Base-by-base conservation (phyloP, 1,140 invertebrate genomes). In the Nylanderia fulva region DNA sequence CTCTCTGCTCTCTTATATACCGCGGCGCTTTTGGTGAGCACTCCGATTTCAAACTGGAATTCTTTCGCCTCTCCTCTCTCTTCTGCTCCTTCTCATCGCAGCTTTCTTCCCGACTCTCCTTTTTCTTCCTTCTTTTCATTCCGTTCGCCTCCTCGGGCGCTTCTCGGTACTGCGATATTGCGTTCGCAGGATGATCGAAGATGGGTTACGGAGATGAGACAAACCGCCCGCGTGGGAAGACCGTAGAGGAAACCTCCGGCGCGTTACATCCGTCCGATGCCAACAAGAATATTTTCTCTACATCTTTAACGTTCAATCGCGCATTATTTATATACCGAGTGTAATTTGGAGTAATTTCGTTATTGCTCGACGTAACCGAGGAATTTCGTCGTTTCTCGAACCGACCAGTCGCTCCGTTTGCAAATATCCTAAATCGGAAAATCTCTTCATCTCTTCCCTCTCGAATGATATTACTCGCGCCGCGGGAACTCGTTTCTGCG, bases 21-120 rank as follows among this genome's bases (percentile, higher is more conserved):
- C 83, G 90, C 91, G 91, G 91, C 68, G 90, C 90, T 91, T 91
- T 91, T 91, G 85, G 88, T 90, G 86, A 76, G 75, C 85, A 89
- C 85, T 90, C 89, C 84, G 82, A 86, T 91, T 90, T 88, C 84
- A 85, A 84, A 77, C 90, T 86, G 80, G 77, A 85, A 89, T 90
- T 90, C 85, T 80, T 85, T 85, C 74, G 33, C 36, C 54, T 82
- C 63, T 75, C 54, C 74, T 82, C 52, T 52, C 36, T 48, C 42
- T 48, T 18, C 42, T 42, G 42, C 52, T 84, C 60, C 72, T 68
- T 64, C 45, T 33, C 52, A 63, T 71, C 58, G 21, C 36, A 56
- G 42, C 27, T 63, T 39, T 87, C 85, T 79, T 82, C 9, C 42
- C 33, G 15, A 0, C 27, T 58, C 33, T 61, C 74, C 36, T 27